A percentile compares a stretch with the other conserved stretches of the same genome.
Evolutionary conservation across 2,113 vertebrate genomes (phyloP).

Genomic region (Todiramphus saurophagus): DNA sequence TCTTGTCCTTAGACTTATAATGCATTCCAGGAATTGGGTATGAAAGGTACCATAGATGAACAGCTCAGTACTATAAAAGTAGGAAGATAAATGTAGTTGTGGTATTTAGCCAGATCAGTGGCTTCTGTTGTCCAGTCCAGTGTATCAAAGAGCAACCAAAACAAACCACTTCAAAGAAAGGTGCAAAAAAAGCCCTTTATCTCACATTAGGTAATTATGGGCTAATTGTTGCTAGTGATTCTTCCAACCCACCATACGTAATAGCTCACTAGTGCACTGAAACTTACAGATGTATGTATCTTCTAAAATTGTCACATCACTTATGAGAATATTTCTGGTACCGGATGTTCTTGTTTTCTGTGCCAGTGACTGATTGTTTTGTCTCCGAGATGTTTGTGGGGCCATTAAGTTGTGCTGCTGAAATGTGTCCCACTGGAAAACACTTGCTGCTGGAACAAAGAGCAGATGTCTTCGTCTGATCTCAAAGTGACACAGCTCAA

Average conservation of each 20-base stretch:
- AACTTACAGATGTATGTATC: not conserved
- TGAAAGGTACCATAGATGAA: not conserved
- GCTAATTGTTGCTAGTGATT: not conserved
- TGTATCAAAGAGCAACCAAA: not conserved
- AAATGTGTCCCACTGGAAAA: not conserved
- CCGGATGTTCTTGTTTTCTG: not conserved
- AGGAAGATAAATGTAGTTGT: not conserved
- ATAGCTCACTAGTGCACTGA: not conserved
- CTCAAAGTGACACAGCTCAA: not conserved
- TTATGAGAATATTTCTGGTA: not conserved
- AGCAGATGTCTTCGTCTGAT: not conserved
- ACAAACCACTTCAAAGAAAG: not conserved
- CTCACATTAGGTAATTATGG: not conserved
- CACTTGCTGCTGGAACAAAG: rapidly evolving
- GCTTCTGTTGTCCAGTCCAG: not conserved
- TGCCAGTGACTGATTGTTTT: not conserved
- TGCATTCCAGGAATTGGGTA: not conserved
- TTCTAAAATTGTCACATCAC: not conserved
- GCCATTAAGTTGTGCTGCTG: not conserved
- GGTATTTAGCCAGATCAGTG: not conserved
- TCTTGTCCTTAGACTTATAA: not conserved
- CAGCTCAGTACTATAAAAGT: not conserved
- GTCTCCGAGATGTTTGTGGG: not conserved
- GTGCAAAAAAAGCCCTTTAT: not conserved
- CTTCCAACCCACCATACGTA: not conserved